Base-by-base conservation (phyloP, 2,888 invertebrate genomes). In the Hydropsyche betteni region DNA sequence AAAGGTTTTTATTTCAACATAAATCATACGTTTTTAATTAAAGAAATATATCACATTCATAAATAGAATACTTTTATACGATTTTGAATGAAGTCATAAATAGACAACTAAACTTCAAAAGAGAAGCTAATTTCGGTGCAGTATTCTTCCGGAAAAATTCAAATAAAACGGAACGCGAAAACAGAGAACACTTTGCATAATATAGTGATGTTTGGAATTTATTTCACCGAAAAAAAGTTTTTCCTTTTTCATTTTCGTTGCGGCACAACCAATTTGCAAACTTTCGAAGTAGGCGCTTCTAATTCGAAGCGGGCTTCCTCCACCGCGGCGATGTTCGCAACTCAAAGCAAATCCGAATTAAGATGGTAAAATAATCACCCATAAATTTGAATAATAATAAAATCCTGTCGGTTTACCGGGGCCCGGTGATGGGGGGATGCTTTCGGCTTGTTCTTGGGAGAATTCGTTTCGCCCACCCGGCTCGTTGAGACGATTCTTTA, bases 321-420 rank as follows among this genome's bases (percentile, higher is more conserved):
- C 36, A 8, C 36, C 16, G 33, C 33, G 12, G 4, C 64, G 12
- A 34, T 34, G 34, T 64, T 64, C 69, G 72, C 8, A 50, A 61
- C 72, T 72, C 58, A 72, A 72, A 72, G 72, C 72, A 72, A 72
- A 72, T 72, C 72, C 72, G 72, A 72, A 72, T 72, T 72, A 72
- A 72, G 72, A 72, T 72, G 72, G 72, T 61, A 72, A 72, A 72
- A 72, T 55, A 72, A 72, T 72, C 72, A 58, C 61, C 72, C 72
- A 72, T 72, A 72, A 72, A 72, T 72, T 72, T 72, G 72, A 72
- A 72, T 72, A 72, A 72, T 72, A 72, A 58, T 72, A 72, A 72
- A 72, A 72, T 72, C 33, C 52, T 36, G 72, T 55, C 58, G 55
- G 72, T 64, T 64, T 64, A 64, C 64, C 64, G 64, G 3, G 64